These are phyloP conservation scores for Lerista edwardsae DNA, from an alignment of 2,797 vertebrate genomes.

Conservation along the genomic window DNA sequence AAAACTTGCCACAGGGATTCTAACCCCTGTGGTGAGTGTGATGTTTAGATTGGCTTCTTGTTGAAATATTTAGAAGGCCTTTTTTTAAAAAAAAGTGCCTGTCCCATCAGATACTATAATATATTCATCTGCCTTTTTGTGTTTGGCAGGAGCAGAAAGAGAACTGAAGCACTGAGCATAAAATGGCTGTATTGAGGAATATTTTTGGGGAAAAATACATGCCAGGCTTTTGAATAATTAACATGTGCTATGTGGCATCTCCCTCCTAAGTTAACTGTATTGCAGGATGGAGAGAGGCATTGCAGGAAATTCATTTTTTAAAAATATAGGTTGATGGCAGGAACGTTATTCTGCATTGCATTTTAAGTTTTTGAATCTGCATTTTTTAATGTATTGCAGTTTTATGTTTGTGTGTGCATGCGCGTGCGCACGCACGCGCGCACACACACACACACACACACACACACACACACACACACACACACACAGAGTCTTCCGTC, in stretches of 20 bases:
- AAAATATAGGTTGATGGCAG: neutral
- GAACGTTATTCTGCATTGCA: neutral
- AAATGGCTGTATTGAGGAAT: neutral
- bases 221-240: neutral
- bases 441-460: no score
- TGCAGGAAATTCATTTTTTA: neutral
- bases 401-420: no score
- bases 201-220: neutral
- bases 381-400: conserved; percentile 1
- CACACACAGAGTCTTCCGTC: neutral
- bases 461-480: conserved; percentile 5
- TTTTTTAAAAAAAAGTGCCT: neutral
- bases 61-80: neutral
- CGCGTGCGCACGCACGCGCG: no score
- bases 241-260: neutral
- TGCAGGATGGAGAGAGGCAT: no score
- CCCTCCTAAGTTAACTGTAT: neutral
- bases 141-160: neutral
- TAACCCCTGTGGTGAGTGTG: neutral
- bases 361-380: conserved; percentile 7
- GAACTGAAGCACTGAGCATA: neutral
- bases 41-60: neutral
- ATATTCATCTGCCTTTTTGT: neutral
- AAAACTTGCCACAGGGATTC: neutral
- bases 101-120: neutral